phyloP scores from a whole-genome alignment of 2,113 vertebrate genomes.

The Lampris megalopsis region DNA sequence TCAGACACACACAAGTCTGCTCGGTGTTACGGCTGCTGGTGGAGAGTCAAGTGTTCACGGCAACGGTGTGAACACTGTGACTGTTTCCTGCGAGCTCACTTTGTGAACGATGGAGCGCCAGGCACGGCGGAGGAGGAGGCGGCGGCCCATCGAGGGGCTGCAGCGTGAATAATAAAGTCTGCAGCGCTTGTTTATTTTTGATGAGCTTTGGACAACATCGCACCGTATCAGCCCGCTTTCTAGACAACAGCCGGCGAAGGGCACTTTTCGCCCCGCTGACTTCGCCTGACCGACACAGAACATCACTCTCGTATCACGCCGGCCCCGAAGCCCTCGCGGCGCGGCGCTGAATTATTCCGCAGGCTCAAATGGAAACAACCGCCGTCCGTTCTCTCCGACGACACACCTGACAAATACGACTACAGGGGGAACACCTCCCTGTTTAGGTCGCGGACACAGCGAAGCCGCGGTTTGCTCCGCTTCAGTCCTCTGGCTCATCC shows the following conservation, averaged over 20 bases:
- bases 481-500: neutral
- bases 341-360: conserved; percentile 6
- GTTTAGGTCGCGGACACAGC: neutral
- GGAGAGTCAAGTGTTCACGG: too few species aligned
- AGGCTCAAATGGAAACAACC: neutral
- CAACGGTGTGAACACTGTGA: too few species aligned
- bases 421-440: neutral
- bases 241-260: neutral
- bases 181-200: too few species aligned
- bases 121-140: too few species aligned
- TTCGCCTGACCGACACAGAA: neutral
- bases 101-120: too few species aligned
- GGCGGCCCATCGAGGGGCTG: neutral
- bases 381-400: conserved; percentile 5
- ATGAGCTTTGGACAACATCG: neutral
- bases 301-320: conserved; percentile 2
- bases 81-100: too few species aligned
- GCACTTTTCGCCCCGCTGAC: neutral
- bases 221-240: neutral
- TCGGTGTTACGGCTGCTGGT: too few species aligned
- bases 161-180: neutral
- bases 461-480: neutral
- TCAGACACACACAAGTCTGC: too few species aligned
- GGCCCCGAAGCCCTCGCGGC: neutral
- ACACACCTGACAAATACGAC: neutral